Percentiles rank a stretch among this genome's conserved stretches.
Evolutionary conservation across 2,113 vertebrate species (phyloP).

Genomic region (Anarrhichthys ocellatus): DNA sequence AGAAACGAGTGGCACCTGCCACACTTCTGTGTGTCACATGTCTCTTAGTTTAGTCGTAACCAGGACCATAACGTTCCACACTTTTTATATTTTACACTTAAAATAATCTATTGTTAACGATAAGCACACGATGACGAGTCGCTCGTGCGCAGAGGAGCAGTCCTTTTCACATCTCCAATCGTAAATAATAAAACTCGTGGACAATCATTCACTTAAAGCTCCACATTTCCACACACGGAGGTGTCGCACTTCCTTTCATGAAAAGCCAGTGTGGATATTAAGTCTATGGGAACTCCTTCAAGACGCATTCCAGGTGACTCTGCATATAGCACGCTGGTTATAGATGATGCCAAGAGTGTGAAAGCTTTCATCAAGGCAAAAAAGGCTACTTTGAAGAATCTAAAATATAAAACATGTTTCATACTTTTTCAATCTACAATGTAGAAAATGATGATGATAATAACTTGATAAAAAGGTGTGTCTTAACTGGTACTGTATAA

Average conservation of each 20-base stretch:
- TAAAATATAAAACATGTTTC: not conserved
- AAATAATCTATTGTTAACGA: slow-evolving; percentile 1
- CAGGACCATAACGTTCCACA: rapidly evolving
- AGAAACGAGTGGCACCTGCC: slow-evolving; percentile 27
- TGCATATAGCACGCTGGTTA: too few relatives aligned
- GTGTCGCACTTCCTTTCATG: not conserved
- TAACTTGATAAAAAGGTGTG: too few relatives aligned
- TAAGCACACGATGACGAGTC: slow-evolving; percentile 42
- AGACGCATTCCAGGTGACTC: too few relatives aligned
- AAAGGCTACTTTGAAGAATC: not conserved
- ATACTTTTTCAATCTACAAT: not conserved
- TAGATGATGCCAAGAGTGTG: too few relatives aligned
- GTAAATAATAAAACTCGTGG: slow-evolving; percentile 43
- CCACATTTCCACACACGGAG: slow-evolving; percentile 5
- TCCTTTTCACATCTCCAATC: slow-evolving; percentile 12
- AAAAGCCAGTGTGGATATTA: not conserved
- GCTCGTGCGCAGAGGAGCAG: slow-evolving; percentile 38
- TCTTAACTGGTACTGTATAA: not conserved
- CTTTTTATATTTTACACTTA: not conserved
- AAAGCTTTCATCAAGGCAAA: not conserved
- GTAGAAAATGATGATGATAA: not conserved
- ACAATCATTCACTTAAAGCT: slow-evolving; percentile 42
- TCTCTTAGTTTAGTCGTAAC: not conserved
- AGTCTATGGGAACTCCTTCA: not conserved
- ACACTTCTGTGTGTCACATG: not conserved